phyloP scores from a whole-genome alignment of 2,113 vertebrate species.

The Cygnus atratus region DNA sequence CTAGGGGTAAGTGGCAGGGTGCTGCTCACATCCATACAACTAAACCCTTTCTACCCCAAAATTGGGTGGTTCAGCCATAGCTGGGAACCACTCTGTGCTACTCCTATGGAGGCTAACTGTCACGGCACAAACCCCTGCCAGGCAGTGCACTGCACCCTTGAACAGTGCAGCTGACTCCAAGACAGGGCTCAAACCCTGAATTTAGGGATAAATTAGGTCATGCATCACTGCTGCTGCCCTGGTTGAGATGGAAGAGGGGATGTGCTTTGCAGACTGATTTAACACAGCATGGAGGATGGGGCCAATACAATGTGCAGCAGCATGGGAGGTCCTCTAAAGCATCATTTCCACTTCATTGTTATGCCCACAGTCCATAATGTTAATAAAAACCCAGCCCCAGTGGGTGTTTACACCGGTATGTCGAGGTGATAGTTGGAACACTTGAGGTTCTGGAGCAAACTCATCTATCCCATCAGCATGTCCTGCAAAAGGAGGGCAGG shows the following conservation, averaged over 20 bases:
- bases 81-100: background rate
- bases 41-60: accelerated
- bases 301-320: background rate
- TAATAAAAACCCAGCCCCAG: background rate
- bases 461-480: accelerated
- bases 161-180: background rate
- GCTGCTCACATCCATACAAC: background rate
- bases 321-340: background rate
- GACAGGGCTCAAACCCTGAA: background rate
- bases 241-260: background rate
- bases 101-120: background rate
- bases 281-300: background rate
- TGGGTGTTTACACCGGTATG: background rate
- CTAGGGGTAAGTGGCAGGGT: background rate
- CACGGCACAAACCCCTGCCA: background rate
- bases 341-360: background rate
- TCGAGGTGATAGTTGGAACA: background rate
- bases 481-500: background rate
- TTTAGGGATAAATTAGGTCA: background rate
- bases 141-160: background rate
- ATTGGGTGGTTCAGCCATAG: background rate
- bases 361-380: background rate
- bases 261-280: background rate
- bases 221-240: background rate
- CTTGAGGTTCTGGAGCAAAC: background rate